Conservation (phyloP, 2,888 invertebrate species). For the Melanotus villosus region DNA sequence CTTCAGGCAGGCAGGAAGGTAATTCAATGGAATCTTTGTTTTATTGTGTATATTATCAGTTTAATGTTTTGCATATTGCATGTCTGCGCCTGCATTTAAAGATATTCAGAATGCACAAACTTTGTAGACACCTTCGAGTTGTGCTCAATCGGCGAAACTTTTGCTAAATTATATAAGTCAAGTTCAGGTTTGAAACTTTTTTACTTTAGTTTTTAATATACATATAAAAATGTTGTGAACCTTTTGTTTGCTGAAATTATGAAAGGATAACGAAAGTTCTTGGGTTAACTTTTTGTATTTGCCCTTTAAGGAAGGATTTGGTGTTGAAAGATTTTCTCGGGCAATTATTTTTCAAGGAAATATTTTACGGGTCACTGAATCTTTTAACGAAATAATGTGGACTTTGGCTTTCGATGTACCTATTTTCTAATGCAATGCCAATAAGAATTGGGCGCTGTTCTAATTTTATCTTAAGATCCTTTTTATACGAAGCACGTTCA, state of each 20-base stretch:
- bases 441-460: slow-evolving; percentile 12
- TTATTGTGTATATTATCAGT: slow-evolving; percentile 48
- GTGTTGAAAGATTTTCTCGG: too few relatives aligned
- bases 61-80: slow-evolving; percentile 40
- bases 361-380: slow-evolving; percentile 13
- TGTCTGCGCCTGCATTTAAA: slow-evolving; percentile 36
- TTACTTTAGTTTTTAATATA: too few relatives aligned
- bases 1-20: slow-evolving; percentile 36
- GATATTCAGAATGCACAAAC: slow-evolving; percentile 18
- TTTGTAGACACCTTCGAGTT: background rate
- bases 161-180: too few relatives aligned
- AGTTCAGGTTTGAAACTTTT: too few relatives aligned
- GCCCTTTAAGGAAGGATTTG: too few relatives aligned
- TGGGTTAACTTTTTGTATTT: too few relatives aligned
- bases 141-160: background rate
- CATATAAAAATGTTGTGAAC: too few relatives aligned
- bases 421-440: slow-evolving; percentile 25
- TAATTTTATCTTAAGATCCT: slow-evolving; percentile 16
- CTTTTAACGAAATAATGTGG: background rate
- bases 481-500: background rate
- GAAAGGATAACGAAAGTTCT: too few relatives aligned
- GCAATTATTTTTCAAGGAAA: too few relatives aligned
- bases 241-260: too few relatives aligned
- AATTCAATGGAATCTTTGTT: slow-evolving; percentile 48
- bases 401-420: slow-evolving; percentile 5